A percentile compares a stretch with the other conserved stretches of the same genome.
These are phyloP conservation scores for Prochilodus magdalenae DNA, from an alignment of 2,113 vertebrate genomes.

Conservation along the genomic window DNA sequence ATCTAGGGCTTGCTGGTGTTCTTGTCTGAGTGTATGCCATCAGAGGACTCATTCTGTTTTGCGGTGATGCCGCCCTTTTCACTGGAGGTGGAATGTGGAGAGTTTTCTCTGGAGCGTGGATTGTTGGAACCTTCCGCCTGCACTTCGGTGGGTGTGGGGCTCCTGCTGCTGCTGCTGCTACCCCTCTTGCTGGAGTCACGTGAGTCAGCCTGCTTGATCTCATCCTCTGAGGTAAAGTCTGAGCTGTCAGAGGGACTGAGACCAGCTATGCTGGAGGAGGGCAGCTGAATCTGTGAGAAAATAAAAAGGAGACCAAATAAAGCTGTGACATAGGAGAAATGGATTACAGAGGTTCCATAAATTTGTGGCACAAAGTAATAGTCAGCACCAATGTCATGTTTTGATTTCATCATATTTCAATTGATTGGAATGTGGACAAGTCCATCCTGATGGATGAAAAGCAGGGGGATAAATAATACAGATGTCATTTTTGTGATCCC, in stretches of 20 bases:
- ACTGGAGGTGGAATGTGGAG: slow-evolving; percentile 14
- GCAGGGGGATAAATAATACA: too few species aligned
- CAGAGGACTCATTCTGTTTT: not conserved
- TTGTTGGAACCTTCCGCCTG: not conserved
- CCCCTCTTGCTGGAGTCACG: slow-evolving; percentile 71
- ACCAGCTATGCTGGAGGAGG: slow-evolving; percentile 76
- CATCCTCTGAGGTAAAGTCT: slow-evolving; percentile 87
- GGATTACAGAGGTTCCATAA: too few species aligned
- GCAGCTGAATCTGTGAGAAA: slow-evolving; percentile 84
- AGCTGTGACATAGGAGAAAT: too few species aligned
- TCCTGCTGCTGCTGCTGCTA: slow-evolving; percentile 30
- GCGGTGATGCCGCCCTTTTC: not conserved
- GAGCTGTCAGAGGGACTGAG: slow-evolving; percentile 83
- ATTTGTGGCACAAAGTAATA: too few species aligned
- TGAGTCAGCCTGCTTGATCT: slow-evolving; percentile 92
- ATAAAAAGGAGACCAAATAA: not conserved
- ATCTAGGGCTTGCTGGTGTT: slow-evolving; percentile 19
- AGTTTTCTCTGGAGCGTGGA: not conserved
- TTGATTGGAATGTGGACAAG: too few species aligned
- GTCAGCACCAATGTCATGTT: too few species aligned
- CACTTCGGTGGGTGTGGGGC: slow-evolving; percentile 16
- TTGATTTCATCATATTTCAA: too few species aligned
- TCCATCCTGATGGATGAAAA: too few species aligned
- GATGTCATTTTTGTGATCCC: too few species aligned
- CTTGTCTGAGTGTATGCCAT: slow-evolving; percentile 29